Base-by-base conservation (phyloP, 1,140 invertebrate genomes). In the Drosophila arawakana region DNA sequence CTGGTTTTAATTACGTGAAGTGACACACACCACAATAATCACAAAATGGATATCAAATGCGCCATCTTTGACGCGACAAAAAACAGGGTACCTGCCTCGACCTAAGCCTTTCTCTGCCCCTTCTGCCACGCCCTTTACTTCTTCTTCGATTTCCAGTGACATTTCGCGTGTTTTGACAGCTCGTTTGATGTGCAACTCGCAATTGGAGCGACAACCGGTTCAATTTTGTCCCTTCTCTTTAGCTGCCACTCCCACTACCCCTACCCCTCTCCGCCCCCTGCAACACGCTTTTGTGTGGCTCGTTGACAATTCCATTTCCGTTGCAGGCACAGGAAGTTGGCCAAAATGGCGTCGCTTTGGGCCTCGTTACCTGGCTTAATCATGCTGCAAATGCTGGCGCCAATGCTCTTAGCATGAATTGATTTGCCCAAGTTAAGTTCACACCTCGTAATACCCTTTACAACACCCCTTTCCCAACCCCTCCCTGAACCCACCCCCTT, bases 1-100 rank as follows among this genome's bases (percentile, higher is more conserved):
- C 55, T 57, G 72, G 67, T 84, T 84, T 84, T 84, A 84, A 84
- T 84, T 84, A 84, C 81, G 78, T 75, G 81, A 85, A 85, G 81
- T 78, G 80, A 88, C 86, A 62, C 67, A 67, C 67, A 67, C 65
- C 69, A 59, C 78, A 86, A 86, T 83, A 78, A 83, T 81, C 80
- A 30, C 25, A 80, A 86, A 83, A 88, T 86, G 73, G 75, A 81
- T 78, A 81, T 84, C 66, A 71, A 84, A 84, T 78, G 81, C 81
- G 81, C 81, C 81, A 85, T 85, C 75, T 85, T 85, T 34, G 11
- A 30, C 25, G 6, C 7, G 10, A 34, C 11, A 54, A 37, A 30
- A 30, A n/a, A 34, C 13, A 54, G 50, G 50, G 50, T 34, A 34
- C 18, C 69, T 13, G 6, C 47, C 18, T 21, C 18, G 18, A 21